Evolutionary conservation across 2,797 vertebrate genomes (phyloP).

Genomic region (Pyrocephalus nanus): DNA sequence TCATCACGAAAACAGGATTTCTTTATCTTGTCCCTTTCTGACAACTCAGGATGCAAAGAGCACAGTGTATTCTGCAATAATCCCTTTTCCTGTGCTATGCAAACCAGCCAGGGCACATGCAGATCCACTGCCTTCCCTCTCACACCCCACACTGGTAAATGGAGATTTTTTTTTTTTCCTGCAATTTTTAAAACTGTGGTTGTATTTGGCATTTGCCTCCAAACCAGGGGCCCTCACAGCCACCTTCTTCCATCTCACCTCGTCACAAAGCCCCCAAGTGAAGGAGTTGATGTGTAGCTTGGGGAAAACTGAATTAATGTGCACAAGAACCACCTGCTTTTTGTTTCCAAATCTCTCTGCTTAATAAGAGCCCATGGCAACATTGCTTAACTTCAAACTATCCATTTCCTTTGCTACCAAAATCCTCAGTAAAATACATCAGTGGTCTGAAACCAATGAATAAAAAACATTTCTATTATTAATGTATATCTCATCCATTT

Average conservation of each 20-base stretch:
- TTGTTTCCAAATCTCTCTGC: neutral
- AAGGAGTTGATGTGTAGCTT: neutral
- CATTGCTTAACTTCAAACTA: neutral
- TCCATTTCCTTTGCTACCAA: neutral
- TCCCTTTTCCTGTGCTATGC: neutral
- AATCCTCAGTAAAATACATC: neutral
- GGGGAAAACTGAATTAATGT: neutral
- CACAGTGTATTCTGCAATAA: neutral
- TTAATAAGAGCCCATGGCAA: neutral
- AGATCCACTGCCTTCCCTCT: neutral
- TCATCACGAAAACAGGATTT: neutral
- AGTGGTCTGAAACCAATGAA: neutral
- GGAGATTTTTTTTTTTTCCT: neutral
- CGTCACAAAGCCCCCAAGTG: neutral
- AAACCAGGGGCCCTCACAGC: neutral
- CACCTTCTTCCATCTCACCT: neutral
- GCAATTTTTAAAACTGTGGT: neutral
- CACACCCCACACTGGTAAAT: neutral
- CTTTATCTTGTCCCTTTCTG: neutral
- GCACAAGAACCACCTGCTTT: neutral
- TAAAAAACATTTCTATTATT: slow-evolving; percentile 4
- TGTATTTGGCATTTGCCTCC: neutral
- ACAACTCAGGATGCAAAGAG: neutral
- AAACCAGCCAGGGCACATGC: neutral
- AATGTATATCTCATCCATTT: neutral